Conservation (phyloP, 2,113 vertebrate species). For the Brachyistius frenatus region DNA sequence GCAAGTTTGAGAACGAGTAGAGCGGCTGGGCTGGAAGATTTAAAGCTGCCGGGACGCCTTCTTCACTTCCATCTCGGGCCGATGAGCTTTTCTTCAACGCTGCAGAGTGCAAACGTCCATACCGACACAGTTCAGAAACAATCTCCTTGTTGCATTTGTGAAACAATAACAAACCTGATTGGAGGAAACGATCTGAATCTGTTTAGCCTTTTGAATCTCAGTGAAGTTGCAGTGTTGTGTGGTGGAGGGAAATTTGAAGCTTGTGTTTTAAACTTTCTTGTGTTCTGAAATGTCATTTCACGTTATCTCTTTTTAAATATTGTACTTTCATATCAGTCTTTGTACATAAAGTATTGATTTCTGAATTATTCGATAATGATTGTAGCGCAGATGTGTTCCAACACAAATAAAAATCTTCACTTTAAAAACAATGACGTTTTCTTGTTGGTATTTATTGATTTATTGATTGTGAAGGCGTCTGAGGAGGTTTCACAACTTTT, state of each 20-base stretch:
- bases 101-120: background rate
- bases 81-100: background rate
- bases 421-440: slow-evolving; percentile 27
- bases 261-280: slow-evolving; percentile 43
- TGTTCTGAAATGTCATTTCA: background rate
- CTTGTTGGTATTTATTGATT: too few relatives aligned
- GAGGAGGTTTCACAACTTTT: too few relatives aligned
- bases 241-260: background rate
- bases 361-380: slow-evolving; percentile 20
- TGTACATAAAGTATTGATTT: slow-evolving; percentile 42
- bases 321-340: slow-evolving; percentile 45
- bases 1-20: slow-evolving; percentile 92
- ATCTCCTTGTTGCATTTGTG: too few relatives aligned
- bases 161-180: background rate
- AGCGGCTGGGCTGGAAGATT: slow-evolving; percentile 26
- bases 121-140: background rate
- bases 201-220: background rate
- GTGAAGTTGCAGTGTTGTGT: background rate
- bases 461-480: too few relatives aligned
- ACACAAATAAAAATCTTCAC: slow-evolving; percentile 53
- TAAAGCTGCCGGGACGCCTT: background rate
- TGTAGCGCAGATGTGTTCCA: slow-evolving; percentile 6
- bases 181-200: too few relatives aligned
- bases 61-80: slow-evolving; percentile 15
- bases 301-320: slow-evolving; percentile 34